Percentiles rank a stretch among this genome's conserved stretches.
These are phyloP conservation scores for Papilio aristodemus DNA, from an alignment of 1,140 invertebrate species.

Conservation along the genomic window DNA sequence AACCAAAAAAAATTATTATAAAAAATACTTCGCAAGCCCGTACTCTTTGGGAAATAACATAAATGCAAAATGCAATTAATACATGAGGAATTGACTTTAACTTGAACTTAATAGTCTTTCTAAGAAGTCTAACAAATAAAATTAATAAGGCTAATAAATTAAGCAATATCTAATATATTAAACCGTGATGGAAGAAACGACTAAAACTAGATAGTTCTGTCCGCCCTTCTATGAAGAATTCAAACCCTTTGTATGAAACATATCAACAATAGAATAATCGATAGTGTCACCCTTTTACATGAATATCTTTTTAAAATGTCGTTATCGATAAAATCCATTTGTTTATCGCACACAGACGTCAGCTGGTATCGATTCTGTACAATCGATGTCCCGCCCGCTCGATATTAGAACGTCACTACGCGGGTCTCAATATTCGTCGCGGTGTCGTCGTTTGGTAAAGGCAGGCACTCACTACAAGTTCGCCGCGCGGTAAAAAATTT, in stretches of 20 bases:
- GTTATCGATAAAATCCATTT: slow-evolving; percentile 18
- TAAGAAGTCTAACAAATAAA: too few species aligned
- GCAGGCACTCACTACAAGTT: not conserved
- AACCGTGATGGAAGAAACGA: not conserved
- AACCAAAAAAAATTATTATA: too few species aligned
- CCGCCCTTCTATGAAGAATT: not conserved
- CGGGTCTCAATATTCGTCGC: slow-evolving; percentile 55
- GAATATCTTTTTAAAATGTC: not conserved
- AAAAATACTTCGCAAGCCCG: too few species aligned
- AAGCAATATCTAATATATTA: too few species aligned
- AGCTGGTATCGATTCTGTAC: slow-evolving; percentile 47
- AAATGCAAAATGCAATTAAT: too few species aligned
- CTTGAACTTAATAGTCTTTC: too few species aligned
- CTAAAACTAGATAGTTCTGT: not conserved
- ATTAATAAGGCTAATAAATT: too few species aligned
- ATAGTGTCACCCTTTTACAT: not conserved
- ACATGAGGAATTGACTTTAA: too few species aligned
- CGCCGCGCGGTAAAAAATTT: not conserved
- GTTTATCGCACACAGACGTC: slow-evolving; percentile 35
- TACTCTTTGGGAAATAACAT: too few species aligned
- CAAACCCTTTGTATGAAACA: not conserved
- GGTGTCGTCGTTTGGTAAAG: not conserved
- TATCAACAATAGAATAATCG: slow-evolving; percentile 1
- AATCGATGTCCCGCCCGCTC: slow-evolving; percentile 41
- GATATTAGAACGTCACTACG: slow-evolving; percentile 65